Percentiles rank a stretch among this genome's conserved stretches.
phyloP scores from a whole-genome alignment of 2,888 invertebrate genomes.

The Crocallis elinguaria region DNA sequence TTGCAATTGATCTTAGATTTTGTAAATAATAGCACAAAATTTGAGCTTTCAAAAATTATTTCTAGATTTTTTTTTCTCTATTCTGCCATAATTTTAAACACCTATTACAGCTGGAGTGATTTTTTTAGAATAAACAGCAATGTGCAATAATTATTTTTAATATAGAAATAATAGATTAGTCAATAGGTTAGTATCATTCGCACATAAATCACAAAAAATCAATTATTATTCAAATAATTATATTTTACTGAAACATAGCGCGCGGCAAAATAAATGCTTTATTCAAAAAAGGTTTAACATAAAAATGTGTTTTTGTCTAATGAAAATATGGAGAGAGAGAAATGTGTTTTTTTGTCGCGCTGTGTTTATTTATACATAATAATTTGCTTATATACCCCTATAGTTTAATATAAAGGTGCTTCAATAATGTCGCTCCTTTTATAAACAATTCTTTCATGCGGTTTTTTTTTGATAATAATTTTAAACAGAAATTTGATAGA shows the following conservation, averaged over 20 bases:
- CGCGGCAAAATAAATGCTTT: constrained; percentile 20
- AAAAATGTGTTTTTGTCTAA: neutral
- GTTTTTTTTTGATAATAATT: no score
- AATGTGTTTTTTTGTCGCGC: constrained; percentile 25
- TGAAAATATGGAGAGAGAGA: constrained; percentile 25
- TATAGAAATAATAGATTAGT: constrained; percentile 23
- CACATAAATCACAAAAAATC: constrained; percentile 18
- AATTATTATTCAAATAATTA: constrained; percentile 2
- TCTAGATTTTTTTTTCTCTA: constrained; percentile 27
- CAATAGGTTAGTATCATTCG: constrained; percentile 12
- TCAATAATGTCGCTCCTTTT: constrained; percentile 7
- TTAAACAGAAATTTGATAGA: no score
- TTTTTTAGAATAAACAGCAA: constrained; percentile 19
- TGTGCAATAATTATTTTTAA: constrained; percentile 1
- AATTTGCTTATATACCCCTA: neutral
- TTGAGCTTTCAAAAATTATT: constrained; percentile 29
- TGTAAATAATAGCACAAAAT: constrained; percentile 28
- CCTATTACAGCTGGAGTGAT: constrained; percentile 46
- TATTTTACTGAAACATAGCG: constrained; percentile 20
- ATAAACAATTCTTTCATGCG: neutral
- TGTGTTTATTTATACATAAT: constrained; percentile 16
- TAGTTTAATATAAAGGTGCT: neutral
- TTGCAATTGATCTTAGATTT: constrained; percentile 15
- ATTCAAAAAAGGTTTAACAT: neutral
- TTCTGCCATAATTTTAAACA: constrained; percentile 28